Percentiles rank a stretch among this genome's conserved stretches.
Evolutionary conservation across 2,888 invertebrate species (phyloP).

Genomic region (Pterostichus madidus): DNA sequence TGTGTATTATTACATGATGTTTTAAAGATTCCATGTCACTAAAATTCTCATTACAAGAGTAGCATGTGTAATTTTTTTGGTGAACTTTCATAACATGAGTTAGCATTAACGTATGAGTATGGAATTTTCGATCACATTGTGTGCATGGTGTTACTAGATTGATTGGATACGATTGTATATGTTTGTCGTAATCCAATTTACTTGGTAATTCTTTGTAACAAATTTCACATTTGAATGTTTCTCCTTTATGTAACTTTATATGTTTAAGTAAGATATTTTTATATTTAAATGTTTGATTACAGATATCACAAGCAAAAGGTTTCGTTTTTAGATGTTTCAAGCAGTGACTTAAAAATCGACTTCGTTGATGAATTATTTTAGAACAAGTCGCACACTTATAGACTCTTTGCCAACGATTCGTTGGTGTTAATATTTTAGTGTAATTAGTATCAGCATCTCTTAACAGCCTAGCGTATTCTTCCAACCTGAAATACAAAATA

Average conservation of each 20-base stretch:
- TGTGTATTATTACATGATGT: slow-evolving; percentile 33
- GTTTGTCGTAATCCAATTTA: slow-evolving; percentile 3
- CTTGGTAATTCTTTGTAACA: slow-evolving; percentile 18
- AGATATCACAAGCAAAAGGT: slow-evolving; percentile 18
- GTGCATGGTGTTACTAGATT: slow-evolving; percentile 1
- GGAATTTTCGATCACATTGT: slow-evolving; percentile 39
- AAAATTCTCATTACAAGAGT: slow-evolving; percentile 9
- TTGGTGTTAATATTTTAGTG: slow-evolving; percentile 21
- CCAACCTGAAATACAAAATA: slow-evolving; percentile 39
- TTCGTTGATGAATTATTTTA: slow-evolving; percentile 17
- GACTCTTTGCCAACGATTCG: slow-evolving; percentile 15
- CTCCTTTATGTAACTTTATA: slow-evolving; percentile 39
- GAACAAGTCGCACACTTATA: slow-evolving; percentile 46
- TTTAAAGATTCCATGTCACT: slow-evolving; percentile 10
- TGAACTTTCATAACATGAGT: slow-evolving; percentile 36
- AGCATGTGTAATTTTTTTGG: slow-evolving; percentile 35
- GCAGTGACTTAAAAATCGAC: slow-evolving; percentile 20
- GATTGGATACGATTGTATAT: slow-evolving; percentile 1
- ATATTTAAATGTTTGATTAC: slow-evolving; percentile 33
- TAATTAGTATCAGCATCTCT: slow-evolving; percentile 47
- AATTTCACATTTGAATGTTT: slow-evolving; percentile 25
- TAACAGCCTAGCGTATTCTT: slow-evolving; percentile 47
- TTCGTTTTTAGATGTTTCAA: slow-evolving; percentile 31
- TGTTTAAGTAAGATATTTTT: slow-evolving; percentile 4
- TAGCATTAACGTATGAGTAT: slow-evolving; percentile 23